phyloP scores from a whole-genome alignment of 2,113 vertebrate genomes.

The Heterocephalus glaber region DNA sequence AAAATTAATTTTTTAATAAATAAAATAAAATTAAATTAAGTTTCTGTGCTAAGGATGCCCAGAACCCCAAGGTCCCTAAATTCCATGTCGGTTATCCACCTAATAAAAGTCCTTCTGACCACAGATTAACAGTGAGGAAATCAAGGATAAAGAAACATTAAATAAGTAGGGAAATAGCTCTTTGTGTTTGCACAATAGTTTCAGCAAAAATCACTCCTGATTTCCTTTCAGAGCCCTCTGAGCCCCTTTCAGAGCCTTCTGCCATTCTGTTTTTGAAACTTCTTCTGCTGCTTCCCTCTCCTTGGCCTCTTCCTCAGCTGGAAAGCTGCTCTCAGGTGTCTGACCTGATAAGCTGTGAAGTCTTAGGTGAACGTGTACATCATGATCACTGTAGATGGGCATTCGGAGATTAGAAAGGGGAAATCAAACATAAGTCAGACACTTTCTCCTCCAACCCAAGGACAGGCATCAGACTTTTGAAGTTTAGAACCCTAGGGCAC shows the following conservation, averaged over 20 bases:
- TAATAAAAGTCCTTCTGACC: neutral
- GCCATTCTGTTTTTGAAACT: neutral
- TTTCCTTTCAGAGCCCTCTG: neutral
- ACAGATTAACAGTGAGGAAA: neutral
- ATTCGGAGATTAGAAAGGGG: neutral
- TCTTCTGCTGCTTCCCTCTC: neutral
- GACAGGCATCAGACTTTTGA: neutral
- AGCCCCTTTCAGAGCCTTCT: neutral
- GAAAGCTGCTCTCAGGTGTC: neutral
- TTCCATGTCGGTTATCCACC: neutral
- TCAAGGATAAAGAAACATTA: neutral
- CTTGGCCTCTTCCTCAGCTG: rapidly evolving
- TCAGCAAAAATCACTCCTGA: neutral
- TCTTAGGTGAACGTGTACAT: neutral
- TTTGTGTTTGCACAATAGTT: neutral
- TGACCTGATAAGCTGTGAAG: neutral
- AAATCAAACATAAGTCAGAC: neutral
- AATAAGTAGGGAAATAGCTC: neutral
- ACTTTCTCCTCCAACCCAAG: neutral
- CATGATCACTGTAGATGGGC: neutral
- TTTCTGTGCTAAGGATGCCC: neutral
- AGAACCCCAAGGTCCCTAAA: neutral
- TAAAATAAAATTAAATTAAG: no score
- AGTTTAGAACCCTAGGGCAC: neutral
- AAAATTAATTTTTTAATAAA: no score